Percentiles rank a stretch among this genome's conserved stretches.
phyloP scores from a whole-genome alignment of 2,113 vertebrate genomes.

The Malurus melanocephalus region DNA sequence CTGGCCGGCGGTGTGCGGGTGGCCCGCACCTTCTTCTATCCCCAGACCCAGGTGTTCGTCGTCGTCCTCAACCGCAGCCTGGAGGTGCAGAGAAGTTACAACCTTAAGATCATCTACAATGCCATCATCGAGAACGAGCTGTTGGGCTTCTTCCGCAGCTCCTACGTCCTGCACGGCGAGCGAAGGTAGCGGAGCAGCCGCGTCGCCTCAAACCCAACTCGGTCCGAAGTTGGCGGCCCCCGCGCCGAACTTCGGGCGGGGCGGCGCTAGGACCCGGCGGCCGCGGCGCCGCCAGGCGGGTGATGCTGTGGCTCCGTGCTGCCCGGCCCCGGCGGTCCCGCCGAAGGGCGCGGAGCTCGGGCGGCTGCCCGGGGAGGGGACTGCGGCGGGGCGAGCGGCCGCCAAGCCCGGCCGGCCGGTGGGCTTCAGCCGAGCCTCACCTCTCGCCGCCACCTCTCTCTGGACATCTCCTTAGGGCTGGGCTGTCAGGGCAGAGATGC shows the following conservation, averaged over 20 bases:
- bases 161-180: slow-evolving; percentile 86
- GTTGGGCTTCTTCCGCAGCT: slow-evolving; percentile 93
- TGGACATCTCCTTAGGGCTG: not conserved
- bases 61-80: slow-evolving; percentile 88
- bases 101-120: slow-evolving; percentile 87
- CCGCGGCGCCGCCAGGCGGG: not conserved
- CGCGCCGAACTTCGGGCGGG: not conserved
- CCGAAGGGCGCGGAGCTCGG: not conserved
- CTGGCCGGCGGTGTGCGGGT: slow-evolving; percentile 81
- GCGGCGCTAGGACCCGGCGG: slow-evolving; percentile 41
- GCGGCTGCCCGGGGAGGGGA: not conserved
- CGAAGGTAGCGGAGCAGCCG: slow-evolving; percentile 75
- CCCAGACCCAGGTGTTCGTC: slow-evolving; percentile 86
- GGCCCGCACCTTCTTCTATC: slow-evolving; percentile 84
- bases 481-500: not conserved
- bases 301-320: not conserved
- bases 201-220: not conserved
- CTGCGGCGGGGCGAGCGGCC: not conserved
- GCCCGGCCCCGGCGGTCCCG: not conserved
- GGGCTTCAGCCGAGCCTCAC: not conserved
- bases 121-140: slow-evolving; percentile 93
- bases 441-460: not conserved
- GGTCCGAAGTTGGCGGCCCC: not conserved
- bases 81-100: slow-evolving; percentile 84
- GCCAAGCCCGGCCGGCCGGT: too few species aligned